phyloP scores from a whole-genome alignment of 2,113 vertebrate species.

The Gopherus flavomarginatus region DNA sequence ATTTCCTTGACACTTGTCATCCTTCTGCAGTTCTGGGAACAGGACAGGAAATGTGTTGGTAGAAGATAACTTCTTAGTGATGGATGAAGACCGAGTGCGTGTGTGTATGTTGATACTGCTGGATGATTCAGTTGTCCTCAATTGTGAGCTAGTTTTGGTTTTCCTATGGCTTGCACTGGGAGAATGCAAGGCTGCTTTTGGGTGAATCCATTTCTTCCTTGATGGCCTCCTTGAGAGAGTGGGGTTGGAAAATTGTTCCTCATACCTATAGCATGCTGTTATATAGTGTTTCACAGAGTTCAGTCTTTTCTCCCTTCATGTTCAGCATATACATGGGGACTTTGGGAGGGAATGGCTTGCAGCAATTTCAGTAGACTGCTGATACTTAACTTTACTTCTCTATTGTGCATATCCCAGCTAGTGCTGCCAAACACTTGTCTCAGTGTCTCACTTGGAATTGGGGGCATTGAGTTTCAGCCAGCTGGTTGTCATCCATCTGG shows the following conservation, averaged over 20 bases:
- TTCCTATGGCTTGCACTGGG: background rate
- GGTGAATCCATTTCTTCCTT: background rate
- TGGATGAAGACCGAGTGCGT: background rate
- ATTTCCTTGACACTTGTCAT: background rate
- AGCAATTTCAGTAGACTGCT: background rate
- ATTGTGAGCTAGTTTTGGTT: background rate
- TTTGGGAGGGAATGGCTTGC: background rate
- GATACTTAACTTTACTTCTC: background rate
- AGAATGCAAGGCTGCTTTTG: background rate
- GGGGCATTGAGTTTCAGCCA: background rate
- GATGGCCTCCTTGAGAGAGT: background rate
- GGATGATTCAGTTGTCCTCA: background rate
- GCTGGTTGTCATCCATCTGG: background rate
- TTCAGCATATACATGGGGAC: background rate
- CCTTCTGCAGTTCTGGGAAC: background rate
- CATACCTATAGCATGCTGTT: background rate
- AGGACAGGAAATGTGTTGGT: background rate
- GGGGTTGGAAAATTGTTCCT: background rate
- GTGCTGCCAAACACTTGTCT: background rate
- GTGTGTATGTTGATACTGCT: background rate
- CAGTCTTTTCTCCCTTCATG: background rate
- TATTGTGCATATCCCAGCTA: background rate
- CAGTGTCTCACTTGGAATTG: background rate
- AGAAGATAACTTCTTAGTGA: background rate
- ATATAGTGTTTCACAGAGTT: background rate